These are phyloP conservation scores for Dipus sagitta DNA, from an alignment of 2,797 vertebrate genomes.

Conservation along the genomic window DNA sequence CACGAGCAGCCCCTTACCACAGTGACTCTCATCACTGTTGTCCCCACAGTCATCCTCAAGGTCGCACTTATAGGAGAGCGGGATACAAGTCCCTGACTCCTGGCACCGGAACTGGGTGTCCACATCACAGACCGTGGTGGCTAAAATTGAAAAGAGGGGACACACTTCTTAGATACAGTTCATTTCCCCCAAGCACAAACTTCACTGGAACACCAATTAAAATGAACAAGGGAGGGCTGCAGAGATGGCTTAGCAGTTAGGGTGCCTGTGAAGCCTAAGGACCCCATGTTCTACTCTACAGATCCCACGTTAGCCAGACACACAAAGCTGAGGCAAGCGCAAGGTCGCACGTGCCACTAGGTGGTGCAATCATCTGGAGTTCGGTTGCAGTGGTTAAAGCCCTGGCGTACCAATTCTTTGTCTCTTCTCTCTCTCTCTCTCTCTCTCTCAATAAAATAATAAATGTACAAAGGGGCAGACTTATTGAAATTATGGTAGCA, in stretches of 20 bases:
- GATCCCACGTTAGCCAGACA: no score
- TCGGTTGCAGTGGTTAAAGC: no score
- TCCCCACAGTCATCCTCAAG: slow-evolving; percentile 98
- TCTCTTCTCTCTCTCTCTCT: no score
- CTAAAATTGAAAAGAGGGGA: slow-evolving; percentile 81
- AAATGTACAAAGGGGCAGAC: neutral
- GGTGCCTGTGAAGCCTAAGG: no score
- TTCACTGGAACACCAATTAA: neutral
- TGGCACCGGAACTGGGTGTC: slow-evolving; percentile 96
- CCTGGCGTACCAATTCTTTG: no score
- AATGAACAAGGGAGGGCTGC: no score
- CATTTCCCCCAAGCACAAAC: neutral
- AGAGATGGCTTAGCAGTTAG: neutral
- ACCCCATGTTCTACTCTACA: no score
- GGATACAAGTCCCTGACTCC: slow-evolving; percentile 96
- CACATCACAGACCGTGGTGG: slow-evolving; percentile 94
- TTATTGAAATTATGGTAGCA: neutral
- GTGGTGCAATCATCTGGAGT: no score
- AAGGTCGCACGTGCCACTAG: no score
- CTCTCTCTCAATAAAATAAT: no score
- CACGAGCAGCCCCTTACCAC: slow-evolving; percentile 88
- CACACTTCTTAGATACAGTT: neutral
- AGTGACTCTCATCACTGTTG: slow-evolving; percentile 97
- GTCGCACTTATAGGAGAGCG: slow-evolving; percentile 97
- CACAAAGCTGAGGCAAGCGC: no score